Base-by-base conservation (phyloP, 2,113 vertebrate genomes). In the Eulemur macaco region DNA sequence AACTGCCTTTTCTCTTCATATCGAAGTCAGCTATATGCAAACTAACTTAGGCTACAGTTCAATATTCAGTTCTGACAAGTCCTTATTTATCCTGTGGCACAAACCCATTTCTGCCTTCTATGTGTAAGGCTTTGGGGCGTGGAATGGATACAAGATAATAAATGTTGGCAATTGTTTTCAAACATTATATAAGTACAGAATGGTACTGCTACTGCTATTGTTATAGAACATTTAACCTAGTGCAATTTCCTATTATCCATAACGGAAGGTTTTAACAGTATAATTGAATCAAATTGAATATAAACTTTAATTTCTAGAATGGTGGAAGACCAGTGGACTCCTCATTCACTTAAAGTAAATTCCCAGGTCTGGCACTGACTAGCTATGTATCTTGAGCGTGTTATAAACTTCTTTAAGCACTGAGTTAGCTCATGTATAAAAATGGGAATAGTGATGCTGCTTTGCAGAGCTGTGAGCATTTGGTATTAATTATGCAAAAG, bases 1-100 rank as follows among this genome's bases (percentile, higher is more conserved):
- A 86, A 68, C 9, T 96, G 66, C 42, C 27, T 86, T 81, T 92
- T 91, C n/a, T 85, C 45, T 83, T 73, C 21, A 66, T 66, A 92
- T 50, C 52, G 34, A n/a, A 68, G 18, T 58, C 34, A 80, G 78
- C 15, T 73, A 31, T 42, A 45, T 47, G 56, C 54, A 81, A 78
- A 63, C 34, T 69, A 81, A 45, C 52, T 90, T 68, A 45, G 20
- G 52, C 66, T 64, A 84, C 69, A 47, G 34, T 58, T 76, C 58
- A 74, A 29, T 58, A 71, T 74, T 85, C 58, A 82, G n/a, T 91
- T 91, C 58, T 60, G 66, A 81, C 42, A 81, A 69, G 3, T 18
- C 39, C 29, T 69, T 85, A 85, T 71, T 80, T 23, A 89, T 89
- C 14, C 78, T 81, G 25, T 74, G 64, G 84, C 39, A 56, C 68